These are phyloP conservation scores for Gavia stellata DNA, from an alignment of 2,113 vertebrate genomes.

Conservation along the genomic window DNA sequence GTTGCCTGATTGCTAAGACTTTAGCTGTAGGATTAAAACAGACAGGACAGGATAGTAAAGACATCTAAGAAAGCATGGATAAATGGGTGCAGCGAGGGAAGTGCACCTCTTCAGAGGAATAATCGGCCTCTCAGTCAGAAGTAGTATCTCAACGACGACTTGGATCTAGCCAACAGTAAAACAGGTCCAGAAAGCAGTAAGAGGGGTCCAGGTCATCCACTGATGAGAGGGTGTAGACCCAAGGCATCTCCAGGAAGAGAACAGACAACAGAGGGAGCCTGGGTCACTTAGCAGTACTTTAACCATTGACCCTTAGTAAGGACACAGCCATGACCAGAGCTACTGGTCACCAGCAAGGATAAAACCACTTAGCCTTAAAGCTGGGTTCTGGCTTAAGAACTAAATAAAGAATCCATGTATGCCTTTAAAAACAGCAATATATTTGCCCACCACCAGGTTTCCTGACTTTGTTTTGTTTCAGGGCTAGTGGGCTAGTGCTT, in stretches of 20 bases:
- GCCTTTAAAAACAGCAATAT: neutral
- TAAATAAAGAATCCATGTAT: neutral
- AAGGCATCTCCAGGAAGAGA: neutral
- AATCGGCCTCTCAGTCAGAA: neutral
- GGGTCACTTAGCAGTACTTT: neutral
- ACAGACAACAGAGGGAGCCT: neutral
- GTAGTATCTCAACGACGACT: neutral
- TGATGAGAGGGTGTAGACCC: neutral
- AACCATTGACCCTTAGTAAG: fast-evolving
- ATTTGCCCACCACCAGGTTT: neutral
- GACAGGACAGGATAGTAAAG: neutral
- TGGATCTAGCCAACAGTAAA: neutral
- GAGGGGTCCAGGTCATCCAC: neutral
- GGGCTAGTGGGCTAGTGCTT: neutral
- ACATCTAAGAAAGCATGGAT: neutral
- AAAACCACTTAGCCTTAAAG: neutral
- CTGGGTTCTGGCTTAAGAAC: neutral
- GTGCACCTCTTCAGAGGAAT: neutral
- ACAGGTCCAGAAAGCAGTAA: neutral
- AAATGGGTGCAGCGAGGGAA: neutral
- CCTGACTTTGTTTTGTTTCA: neutral
- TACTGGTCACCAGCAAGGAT: neutral
- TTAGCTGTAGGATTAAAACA: neutral
- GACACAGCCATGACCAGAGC: neutral
- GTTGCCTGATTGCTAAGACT: neutral